Conservation (phyloP, 2,113 vertebrate genomes). For the Diadophis punctatus region DNA sequence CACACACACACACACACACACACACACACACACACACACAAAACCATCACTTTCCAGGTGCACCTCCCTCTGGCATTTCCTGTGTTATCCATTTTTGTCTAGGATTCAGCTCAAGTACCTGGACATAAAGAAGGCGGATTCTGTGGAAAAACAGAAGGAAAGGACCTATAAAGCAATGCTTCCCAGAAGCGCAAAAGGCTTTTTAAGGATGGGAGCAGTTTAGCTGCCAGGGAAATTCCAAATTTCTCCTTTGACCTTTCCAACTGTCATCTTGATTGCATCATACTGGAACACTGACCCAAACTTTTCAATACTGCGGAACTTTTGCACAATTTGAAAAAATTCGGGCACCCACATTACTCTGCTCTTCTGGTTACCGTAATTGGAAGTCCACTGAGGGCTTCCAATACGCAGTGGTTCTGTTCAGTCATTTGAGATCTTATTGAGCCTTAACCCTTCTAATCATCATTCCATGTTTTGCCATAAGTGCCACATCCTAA, state of each 20-base stretch:
- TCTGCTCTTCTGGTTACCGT: not conserved
- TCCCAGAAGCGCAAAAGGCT: not conserved
- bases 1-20: not conserved
- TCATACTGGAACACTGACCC: not conserved
- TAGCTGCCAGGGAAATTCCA: not conserved
- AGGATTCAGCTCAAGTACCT: constrained; percentile 25
- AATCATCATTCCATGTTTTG: not conserved
- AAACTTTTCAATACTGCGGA: not conserved
- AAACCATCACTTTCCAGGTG: constrained; percentile 66
- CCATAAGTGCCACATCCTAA: not conserved
- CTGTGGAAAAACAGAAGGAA: not conserved
- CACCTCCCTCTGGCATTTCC: constrained; percentile 70
- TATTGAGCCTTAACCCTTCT: not conserved
- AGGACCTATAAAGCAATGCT: not conserved
- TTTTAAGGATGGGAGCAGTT: not conserved
- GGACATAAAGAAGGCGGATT: not conserved
- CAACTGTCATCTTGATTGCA: not conserved
- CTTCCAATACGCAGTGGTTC: not conserved
- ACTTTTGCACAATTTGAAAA: too few relatives aligned
- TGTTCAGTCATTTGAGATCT: not conserved
- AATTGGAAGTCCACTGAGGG: not conserved
- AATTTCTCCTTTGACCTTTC: too few relatives aligned
- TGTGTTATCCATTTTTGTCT: constrained; percentile 49
- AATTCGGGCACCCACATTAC: not conserved
- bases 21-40: not conserved